Evolutionary conservation across 2,797 vertebrate genomes (phyloP).

Genomic region (Sebastes iracundus): DNA sequence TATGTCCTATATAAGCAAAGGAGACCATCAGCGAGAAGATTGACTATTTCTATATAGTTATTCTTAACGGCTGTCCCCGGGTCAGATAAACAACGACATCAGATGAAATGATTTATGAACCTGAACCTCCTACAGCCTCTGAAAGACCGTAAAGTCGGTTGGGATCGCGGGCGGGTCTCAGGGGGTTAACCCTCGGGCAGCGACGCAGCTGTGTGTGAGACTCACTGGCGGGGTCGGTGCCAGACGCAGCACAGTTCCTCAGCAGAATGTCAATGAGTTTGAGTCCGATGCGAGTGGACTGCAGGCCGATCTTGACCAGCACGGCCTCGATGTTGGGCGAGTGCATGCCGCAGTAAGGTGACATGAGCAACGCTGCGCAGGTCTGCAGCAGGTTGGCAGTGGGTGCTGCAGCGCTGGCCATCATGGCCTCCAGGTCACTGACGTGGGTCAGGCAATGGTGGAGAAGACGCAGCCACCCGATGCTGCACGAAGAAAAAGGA

Average conservation of each 20-base stretch:
- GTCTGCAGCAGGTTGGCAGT: conserved; percentile 98
- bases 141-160: too few relatives aligned
- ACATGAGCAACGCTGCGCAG: conserved; percentile 97
- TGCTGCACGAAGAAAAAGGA: conserved; percentile 78
- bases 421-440: conserved; percentile 96
- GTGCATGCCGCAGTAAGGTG: conserved; percentile 99
- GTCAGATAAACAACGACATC: too few relatives aligned
- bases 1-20: too few relatives aligned
- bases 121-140: too few relatives aligned
- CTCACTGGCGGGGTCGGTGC: conserved; percentile 95
- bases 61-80: too few relatives aligned
- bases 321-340: conserved; percentile 99
- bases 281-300: conserved; percentile 95
- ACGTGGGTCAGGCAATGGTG: conserved; percentile 99
- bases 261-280: conserved; percentile 98
- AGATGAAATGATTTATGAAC: too few relatives aligned
- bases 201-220: neutral
- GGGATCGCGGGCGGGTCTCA: too few relatives aligned
- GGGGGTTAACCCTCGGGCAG: neutral
- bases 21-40: too few relatives aligned
- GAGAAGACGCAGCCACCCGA: conserved; percentile 95
- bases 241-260: conserved; percentile 96
- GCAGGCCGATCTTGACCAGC: conserved; percentile 97
- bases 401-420: conserved; percentile 97
- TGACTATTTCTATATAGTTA: too few relatives aligned